Percentiles rank a stretch among this genome's conserved stretches.
phyloP scores from a whole-genome alignment of 2,113 vertebrate genomes.

The Blennius ocellaris region DNA sequence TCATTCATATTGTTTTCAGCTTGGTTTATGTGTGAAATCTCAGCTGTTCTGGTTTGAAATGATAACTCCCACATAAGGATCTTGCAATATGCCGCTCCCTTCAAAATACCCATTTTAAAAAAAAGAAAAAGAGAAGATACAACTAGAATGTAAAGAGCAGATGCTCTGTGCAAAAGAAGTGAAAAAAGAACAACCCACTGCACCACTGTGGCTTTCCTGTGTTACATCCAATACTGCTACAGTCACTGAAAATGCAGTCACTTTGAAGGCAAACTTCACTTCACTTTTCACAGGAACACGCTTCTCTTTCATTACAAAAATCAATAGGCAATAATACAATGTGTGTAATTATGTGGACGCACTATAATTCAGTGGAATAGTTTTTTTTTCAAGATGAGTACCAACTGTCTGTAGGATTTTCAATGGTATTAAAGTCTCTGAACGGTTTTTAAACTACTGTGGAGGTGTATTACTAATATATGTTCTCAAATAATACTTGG shows the following conservation, averaged over 20 bases:
- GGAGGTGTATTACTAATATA: background rate
- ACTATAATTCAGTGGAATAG: too few relatives aligned
- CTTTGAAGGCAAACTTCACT: too few relatives aligned
- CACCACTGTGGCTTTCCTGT: conserved; percentile 50
- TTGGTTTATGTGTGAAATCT: background rate
- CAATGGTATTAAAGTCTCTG: too few relatives aligned
- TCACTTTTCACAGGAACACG: too few relatives aligned
- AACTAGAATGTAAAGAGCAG: background rate
- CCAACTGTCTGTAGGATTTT: too few relatives aligned
- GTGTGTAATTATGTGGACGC: too few relatives aligned
- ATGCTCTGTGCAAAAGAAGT: background rate
- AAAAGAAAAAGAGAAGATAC: background rate
- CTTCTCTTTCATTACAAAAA: too few relatives aligned
- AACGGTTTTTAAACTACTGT: background rate
- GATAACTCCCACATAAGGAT: too few relatives aligned
- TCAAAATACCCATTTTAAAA: background rate
- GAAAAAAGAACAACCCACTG: background rate
- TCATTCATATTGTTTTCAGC: background rate
- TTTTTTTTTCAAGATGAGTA: too few relatives aligned
- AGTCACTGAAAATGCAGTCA: background rate
- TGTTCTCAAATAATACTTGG: background rate
- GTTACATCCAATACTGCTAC: background rate
- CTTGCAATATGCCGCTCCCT: background rate
- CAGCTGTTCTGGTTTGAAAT: too few relatives aligned
- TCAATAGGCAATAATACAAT: too few relatives aligned